Percentiles rank a stretch among this genome's conserved stretches.
These are phyloP conservation scores for Sitta carolinensis DNA, from an alignment of 2,797 vertebrate genomes.

Conservation along the genomic window DNA sequence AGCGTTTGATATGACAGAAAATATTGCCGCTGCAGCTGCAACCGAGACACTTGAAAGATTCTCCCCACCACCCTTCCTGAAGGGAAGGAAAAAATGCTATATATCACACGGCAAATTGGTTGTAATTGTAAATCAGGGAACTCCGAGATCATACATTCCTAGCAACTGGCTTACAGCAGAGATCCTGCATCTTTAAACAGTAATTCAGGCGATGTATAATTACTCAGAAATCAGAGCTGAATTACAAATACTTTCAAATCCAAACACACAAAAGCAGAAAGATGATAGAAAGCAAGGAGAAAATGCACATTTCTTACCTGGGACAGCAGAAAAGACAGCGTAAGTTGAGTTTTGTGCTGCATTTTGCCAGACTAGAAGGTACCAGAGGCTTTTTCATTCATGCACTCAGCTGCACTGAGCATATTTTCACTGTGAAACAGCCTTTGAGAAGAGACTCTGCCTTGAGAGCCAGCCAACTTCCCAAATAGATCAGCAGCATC, in stretches of 20 bases:
- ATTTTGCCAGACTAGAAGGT: slow-evolving; percentile 87
- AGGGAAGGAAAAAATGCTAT: slow-evolving; percentile 41
- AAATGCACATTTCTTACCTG: slow-evolving; percentile 85
- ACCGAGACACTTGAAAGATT: slow-evolving; percentile 54
- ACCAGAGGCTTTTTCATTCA: slow-evolving; percentile 87
- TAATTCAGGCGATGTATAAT: slow-evolving; percentile 39
- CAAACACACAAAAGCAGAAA: slow-evolving; percentile 18
- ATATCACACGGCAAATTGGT: slow-evolving; percentile 39
- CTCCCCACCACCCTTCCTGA: neutral
- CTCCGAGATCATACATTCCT: slow-evolving; percentile 18
- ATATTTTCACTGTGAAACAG: slow-evolving; percentile 97
- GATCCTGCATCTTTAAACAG: slow-evolving; percentile 47
- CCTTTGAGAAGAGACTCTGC: slow-evolving; percentile 86
- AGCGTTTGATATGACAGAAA: slow-evolving; percentile 69
- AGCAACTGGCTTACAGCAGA: slow-evolving; percentile 51
- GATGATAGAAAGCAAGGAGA: slow-evolving; percentile 38
- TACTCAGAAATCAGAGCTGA: slow-evolving; percentile 54
- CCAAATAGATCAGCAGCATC: slow-evolving; percentile 96
- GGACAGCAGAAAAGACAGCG: slow-evolving; percentile 87
- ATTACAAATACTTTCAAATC: slow-evolving; percentile 48
- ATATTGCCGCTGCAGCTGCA: slow-evolving; percentile 63
- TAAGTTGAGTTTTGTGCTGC: slow-evolving; percentile 87
- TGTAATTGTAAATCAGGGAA: slow-evolving; percentile 46
- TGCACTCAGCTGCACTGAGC: slow-evolving; percentile 89
- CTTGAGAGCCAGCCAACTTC: slow-evolving; percentile 95